Evolutionary conservation across 2,888 invertebrate species (phyloP).

Genomic region (Deilephila elpenor): DNA sequence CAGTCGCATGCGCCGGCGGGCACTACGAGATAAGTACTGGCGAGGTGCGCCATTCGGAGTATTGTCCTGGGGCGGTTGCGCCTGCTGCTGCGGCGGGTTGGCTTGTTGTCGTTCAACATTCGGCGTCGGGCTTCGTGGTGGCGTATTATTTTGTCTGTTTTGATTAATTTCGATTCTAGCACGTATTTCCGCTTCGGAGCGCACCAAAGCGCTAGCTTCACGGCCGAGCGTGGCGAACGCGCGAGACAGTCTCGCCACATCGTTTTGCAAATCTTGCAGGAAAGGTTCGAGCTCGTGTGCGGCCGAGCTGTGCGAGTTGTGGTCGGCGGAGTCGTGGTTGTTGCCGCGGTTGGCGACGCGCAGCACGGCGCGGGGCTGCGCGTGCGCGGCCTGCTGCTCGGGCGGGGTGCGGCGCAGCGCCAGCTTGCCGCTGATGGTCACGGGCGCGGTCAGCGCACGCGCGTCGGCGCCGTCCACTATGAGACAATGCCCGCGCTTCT

Average conservation of each 20-base stretch:
- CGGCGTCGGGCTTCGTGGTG: constrained; percentile 38
- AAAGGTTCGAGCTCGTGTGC: constrained; percentile 62
- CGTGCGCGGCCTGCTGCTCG: constrained; percentile 58
- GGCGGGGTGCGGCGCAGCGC: constrained; percentile 66
- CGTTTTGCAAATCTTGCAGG: constrained; percentile 68
- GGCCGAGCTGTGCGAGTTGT: constrained; percentile 38
- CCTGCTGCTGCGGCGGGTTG: constrained; percentile 32
- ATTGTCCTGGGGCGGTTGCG: constrained; percentile 39
- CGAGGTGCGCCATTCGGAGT: constrained; percentile 37
- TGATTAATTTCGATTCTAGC: constrained; percentile 52
- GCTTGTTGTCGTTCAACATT: constrained; percentile 12
- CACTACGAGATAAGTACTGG: constrained; percentile 61
- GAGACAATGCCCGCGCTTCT: constrained; percentile 72
- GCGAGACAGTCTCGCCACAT: constrained; percentile 67
- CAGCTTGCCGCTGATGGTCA: constrained; percentile 66
- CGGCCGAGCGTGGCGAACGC: constrained; percentile 70
- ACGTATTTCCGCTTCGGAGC: constrained; percentile 62
- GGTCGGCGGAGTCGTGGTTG: constrained; percentile 44
- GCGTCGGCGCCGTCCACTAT: constrained; percentile 66
- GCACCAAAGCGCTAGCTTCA: constrained; percentile 63
- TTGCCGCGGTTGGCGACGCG: constrained; percentile 72
- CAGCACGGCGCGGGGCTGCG: constrained; percentile 74
- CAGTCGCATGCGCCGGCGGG: constrained; percentile 70
- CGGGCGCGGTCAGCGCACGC: constrained; percentile 61
- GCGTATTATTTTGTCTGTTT: constrained; percentile 35